A percentile compares a stretch with the other conserved stretches of the same genome.
These are phyloP conservation scores for Electrophaes corylata DNA, from an alignment of 2,888 invertebrate species.

Conservation along the genomic window DNA sequence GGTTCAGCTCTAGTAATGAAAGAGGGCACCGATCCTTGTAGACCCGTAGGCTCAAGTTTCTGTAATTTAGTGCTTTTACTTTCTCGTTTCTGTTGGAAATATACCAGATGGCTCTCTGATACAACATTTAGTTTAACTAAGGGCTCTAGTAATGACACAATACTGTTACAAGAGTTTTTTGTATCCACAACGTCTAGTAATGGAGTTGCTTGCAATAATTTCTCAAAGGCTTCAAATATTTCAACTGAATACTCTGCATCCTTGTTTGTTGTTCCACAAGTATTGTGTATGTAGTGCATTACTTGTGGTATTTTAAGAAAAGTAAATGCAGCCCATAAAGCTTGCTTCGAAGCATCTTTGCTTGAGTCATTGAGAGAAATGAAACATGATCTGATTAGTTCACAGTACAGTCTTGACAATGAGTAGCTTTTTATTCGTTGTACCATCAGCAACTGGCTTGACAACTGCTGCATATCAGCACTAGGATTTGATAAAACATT, in stretches of 20 bases:
- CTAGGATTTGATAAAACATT: slow-evolving; percentile 94
- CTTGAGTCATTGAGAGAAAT: slow-evolving; percentile 95
- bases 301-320: slow-evolving; percentile 95
- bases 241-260: slow-evolving; percentile 89
- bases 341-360: slow-evolving; percentile 91
- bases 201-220: slow-evolving; percentile 92
- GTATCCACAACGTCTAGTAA: slow-evolving; percentile 95
- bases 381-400: slow-evolving; percentile 94
- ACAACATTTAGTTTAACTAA: slow-evolving; percentile 91
- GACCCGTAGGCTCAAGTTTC: slow-evolving; percentile 87
- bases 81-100: slow-evolving; percentile 86
- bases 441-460: slow-evolving; percentile 92
- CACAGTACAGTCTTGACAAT: slow-evolving; percentile 92
- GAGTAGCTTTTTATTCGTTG: slow-evolving; percentile 93
- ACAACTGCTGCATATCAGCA: slow-evolving; percentile 91
- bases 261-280: slow-evolving; percentile 82
- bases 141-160: slow-evolving; percentile 93
- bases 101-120: slow-evolving; percentile 90
- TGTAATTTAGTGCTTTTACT: slow-evolving; percentile 85
- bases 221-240: slow-evolving; percentile 92
- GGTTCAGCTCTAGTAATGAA: slow-evolving; percentile 94
- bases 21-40: slow-evolving; percentile 89
- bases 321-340: slow-evolving; percentile 97
- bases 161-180: slow-evolving; percentile 94
- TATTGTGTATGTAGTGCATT: slow-evolving; percentile 87